Conservation (phyloP, 2,888 invertebrate genomes). For the Penaeus monodon region DNA sequence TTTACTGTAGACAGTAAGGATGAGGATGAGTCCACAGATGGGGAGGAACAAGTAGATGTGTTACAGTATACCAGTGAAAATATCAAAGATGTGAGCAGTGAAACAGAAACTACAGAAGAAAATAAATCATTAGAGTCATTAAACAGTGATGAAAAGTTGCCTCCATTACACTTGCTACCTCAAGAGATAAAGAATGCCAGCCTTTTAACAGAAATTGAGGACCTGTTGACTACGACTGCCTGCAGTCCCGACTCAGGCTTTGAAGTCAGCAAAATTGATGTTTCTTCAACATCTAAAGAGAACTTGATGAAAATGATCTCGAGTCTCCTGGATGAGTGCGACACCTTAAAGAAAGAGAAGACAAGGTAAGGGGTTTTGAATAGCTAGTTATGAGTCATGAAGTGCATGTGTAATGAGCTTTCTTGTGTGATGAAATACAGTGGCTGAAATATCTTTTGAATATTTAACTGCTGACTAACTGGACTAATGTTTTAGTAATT, state of each 20-base stretch:
- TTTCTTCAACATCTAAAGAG: constrained; percentile 45
- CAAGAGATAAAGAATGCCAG: constrained; percentile 2
- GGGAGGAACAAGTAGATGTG: no score
- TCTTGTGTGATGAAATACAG: not conserved
- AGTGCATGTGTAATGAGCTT: not conserved
- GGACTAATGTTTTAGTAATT: no score
- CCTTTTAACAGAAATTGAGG: constrained; percentile 19
- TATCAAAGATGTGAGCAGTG: no score
- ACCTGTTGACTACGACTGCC: not conserved
- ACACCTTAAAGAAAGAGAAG: constrained; percentile 46
- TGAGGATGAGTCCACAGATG: no score
- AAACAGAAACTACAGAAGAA: no score
- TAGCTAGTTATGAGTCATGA: not conserved
- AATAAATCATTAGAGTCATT: no score
- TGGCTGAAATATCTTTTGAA: no score
- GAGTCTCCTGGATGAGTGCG: constrained; percentile 44
- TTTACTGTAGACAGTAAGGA: no score
- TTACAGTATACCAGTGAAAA: no score
- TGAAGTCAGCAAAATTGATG: constrained; percentile 36
- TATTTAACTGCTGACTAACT: no score
- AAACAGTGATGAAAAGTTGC: no score
- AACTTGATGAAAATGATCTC: constrained; percentile 54
- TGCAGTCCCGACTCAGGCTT: constrained; percentile 27
- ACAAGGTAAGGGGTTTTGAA: constrained; percentile 25
- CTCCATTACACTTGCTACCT: not conserved